These are phyloP conservation scores for Orgyia antiqua DNA, from an alignment of 2,888 invertebrate genomes.

Conservation along the genomic window DNA sequence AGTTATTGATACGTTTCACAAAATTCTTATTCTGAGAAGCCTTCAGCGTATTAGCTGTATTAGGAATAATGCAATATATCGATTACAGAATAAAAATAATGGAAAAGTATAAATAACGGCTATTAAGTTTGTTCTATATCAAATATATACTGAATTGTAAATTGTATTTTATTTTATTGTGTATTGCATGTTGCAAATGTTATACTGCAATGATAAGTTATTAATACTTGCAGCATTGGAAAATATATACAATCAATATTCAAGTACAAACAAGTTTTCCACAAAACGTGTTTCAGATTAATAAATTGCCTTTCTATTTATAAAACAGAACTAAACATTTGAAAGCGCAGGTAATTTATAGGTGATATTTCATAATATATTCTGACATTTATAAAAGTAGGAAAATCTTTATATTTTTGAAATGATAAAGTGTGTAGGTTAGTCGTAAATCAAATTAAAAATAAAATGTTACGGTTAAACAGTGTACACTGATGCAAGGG, in stretches of 20 bases:
- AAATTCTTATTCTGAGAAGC: too few relatives aligned
- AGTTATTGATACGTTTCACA: too few relatives aligned
- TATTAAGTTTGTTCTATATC: slow-evolving; percentile 10
- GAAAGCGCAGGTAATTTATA: slow-evolving; percentile 11
- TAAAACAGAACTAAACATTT: slow-evolving; percentile 6
- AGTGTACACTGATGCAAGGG: slow-evolving; percentile 19
- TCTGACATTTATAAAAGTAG: slow-evolving; percentile 5
- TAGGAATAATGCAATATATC: not conserved
- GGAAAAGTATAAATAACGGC: slow-evolving; percentile 14
- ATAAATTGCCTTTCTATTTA: slow-evolving; percentile 9
- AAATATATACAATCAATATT: slow-evolving; percentile 13
- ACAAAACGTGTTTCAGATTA: slow-evolving; percentile 11
- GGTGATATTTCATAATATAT: slow-evolving; percentile 6
- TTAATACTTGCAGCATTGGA: slow-evolving; percentile 15
- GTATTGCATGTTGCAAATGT: slow-evolving; percentile 24
- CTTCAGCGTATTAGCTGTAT: too few relatives aligned
- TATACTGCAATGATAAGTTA: slow-evolving; percentile 18
- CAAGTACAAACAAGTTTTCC: slow-evolving; percentile 11
- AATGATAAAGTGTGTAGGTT: slow-evolving; percentile 8
- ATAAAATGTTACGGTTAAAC: slow-evolving; percentile 11
- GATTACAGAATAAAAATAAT: slow-evolving; percentile 10
- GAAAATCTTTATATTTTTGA: slow-evolving; percentile 4
- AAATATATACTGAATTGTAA: slow-evolving; percentile 8
- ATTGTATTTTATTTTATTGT: slow-evolving; percentile 7
- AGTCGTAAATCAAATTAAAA: slow-evolving; percentile 21